Percentiles rank a stretch among this genome's conserved stretches.
phyloP scores from a whole-genome alignment of 2,113 vertebrate species.

The Hippopotamus amphibius region DNA sequence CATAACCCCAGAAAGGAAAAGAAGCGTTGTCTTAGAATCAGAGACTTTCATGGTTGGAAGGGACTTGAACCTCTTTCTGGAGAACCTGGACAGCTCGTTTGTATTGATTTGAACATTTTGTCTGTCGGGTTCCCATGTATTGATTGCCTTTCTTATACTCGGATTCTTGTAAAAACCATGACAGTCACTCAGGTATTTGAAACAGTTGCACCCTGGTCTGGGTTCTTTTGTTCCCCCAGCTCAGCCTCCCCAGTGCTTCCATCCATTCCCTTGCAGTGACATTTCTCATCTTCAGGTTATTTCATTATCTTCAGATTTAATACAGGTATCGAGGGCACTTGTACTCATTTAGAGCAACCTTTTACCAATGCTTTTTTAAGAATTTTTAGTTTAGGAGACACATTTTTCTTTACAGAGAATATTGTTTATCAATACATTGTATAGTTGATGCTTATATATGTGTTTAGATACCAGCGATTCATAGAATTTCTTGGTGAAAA shows the following conservation, averaged over 20 bases:
- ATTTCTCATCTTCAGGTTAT: background rate
- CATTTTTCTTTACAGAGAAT: background rate
- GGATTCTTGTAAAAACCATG: background rate
- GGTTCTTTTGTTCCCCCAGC: background rate
- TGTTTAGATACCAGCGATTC: background rate
- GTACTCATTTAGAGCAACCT: background rate
- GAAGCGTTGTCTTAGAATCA: background rate
- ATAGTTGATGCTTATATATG: background rate
- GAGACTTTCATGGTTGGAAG: background rate
- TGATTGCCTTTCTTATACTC: background rate
- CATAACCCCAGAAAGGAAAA: background rate
- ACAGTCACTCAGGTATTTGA: background rate
- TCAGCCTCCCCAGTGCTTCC: background rate
- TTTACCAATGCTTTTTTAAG: background rate
- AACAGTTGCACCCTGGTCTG: background rate
- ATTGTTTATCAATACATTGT: background rate
- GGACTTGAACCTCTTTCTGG: background rate
- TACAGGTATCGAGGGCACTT: background rate
- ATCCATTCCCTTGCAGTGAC: background rate
- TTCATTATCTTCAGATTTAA: background rate
- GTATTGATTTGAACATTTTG: background rate
- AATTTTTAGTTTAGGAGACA: background rate
- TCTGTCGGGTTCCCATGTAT: background rate
- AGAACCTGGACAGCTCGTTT: background rate
- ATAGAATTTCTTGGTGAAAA: conserved; percentile 14